These are phyloP conservation scores for Egretta garzetta DNA, from an alignment of 2,113 vertebrate genomes.

Conservation along the genomic window DNA sequence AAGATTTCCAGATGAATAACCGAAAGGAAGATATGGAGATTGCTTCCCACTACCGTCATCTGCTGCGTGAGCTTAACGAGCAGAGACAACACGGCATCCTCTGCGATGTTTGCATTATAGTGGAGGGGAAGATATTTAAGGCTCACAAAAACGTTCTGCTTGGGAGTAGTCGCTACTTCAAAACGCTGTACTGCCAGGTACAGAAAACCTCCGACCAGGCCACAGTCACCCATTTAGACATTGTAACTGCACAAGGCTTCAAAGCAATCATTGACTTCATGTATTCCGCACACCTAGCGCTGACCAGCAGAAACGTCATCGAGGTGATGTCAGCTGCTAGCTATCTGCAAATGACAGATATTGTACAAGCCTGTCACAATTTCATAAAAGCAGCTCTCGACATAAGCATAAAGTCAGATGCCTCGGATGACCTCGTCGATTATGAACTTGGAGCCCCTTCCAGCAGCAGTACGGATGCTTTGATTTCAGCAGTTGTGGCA, in stretches of 20 bases:
- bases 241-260: conserved; percentile 96
- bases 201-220: conserved; percentile 93
- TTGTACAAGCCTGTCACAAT: conserved; percentile 95
- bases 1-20: conserved; percentile 91
- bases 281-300: conserved; percentile 95
- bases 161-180: conserved; percentile 97
- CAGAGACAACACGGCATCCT: conserved; percentile 96
- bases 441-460: conserved; percentile 87
- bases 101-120: conserved; percentile 94
- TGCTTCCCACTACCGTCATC: conserved; percentile 94
- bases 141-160: conserved; percentile 97
- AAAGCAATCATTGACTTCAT: conserved; percentile 99
- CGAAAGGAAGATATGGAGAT: conserved; percentile 99
- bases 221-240: conserved; percentile 96
- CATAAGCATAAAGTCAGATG: conserved; percentile 95
- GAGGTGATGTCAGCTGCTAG: conserved; percentile 99
- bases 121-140: conserved; percentile 97
- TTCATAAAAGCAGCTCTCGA: conserved; percentile 98
- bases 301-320: conserved; percentile 97
- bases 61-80: conserved; percentile 95
- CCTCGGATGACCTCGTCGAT: conserved; percentile 88
- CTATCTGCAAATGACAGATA: conserved; percentile 99
- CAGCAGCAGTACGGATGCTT: conserved; percentile 81
- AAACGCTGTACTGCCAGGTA: conserved; percentile 97
- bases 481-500: conserved; percentile 90